Conservation (phyloP, 2,797 vertebrate species). For the Todus mexicanus region DNA sequence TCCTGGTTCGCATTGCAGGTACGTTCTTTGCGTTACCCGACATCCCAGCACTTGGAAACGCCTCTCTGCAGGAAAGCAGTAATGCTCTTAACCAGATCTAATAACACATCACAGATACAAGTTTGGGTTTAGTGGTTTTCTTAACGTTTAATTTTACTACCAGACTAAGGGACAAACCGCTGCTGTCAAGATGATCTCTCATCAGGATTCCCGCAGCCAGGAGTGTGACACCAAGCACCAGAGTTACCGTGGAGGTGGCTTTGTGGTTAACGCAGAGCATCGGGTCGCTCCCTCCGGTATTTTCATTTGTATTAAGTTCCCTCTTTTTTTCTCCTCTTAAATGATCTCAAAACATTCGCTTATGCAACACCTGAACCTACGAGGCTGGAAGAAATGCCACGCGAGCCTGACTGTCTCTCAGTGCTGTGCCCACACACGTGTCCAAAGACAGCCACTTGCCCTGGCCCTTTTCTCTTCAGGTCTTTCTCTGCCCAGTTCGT, state of each 20-base stretch:
- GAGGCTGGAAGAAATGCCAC: background rate
- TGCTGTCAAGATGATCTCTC: background rate
- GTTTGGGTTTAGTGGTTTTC: background rate
- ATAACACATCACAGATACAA: background rate
- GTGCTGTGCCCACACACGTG: fast-evolving
- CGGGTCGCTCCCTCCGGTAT: background rate
- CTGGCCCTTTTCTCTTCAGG: background rate
- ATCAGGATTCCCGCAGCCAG: background rate
- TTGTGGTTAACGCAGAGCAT: background rate
- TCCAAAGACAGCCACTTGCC: background rate
- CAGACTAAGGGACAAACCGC: background rate
- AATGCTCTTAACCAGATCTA: background rate
- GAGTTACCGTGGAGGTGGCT: background rate
- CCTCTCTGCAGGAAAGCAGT: background rate
- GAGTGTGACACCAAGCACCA: background rate
- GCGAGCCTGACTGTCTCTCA: background rate
- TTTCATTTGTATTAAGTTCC: background rate
- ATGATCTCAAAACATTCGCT: background rate
- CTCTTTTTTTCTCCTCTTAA: background rate
- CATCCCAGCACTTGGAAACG: background rate
- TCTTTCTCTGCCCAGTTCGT: background rate
- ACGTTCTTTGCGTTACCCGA: background rate
- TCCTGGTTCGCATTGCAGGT: background rate
- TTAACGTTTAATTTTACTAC: background rate
- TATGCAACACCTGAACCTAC: background rate